These are phyloP conservation scores for Ectemnius continuus DNA, from an alignment of 2,888 invertebrate genomes.

Conservation along the genomic window DNA sequence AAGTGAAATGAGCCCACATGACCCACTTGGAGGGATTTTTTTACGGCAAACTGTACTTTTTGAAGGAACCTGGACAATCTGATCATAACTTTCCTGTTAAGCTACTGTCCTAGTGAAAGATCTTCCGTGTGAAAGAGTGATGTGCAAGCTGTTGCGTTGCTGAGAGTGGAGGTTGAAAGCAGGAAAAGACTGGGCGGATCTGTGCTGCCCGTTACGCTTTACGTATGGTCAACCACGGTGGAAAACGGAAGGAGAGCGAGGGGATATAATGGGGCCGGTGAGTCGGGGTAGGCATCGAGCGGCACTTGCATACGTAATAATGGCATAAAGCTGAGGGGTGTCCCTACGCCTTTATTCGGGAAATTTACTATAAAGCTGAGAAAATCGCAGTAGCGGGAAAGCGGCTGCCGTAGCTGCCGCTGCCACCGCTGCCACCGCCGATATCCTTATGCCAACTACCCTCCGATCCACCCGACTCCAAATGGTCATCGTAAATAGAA, in stretches of 20 bases:
- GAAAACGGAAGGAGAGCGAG: slow-evolving; percentile 21
- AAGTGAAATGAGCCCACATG: too few relatives aligned
- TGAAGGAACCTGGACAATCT: too few relatives aligned
- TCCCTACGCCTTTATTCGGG: slow-evolving; percentile 67
- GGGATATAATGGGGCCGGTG: slow-evolving; percentile 37
- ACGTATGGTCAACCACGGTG: slow-evolving; percentile 21
- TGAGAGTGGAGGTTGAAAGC: too few relatives aligned
- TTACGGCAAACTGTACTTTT: too few relatives aligned
- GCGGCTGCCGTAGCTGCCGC: slow-evolving; percentile 14
- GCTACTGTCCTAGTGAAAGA: too few relatives aligned
- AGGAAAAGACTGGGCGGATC: background rate
- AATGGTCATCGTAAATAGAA: slow-evolving; percentile 76
- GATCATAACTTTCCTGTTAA: too few relatives aligned
- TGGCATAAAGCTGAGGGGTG: slow-evolving; percentile 72
- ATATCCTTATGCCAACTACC: slow-evolving; percentile 30
- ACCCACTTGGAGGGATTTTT: too few relatives aligned
- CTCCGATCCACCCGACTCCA: slow-evolving; percentile 61
- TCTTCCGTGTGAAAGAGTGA: too few relatives aligned
- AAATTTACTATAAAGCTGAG: slow-evolving; percentile 72
- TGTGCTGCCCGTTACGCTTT: slow-evolving; percentile 19
- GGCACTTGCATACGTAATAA: slow-evolving; percentile 75
- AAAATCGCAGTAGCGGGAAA: slow-evolving; percentile 63
- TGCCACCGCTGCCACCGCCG: slow-evolving; percentile 27
- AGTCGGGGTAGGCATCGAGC: slow-evolving; percentile 58
- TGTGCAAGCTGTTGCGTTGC: too few relatives aligned